These are phyloP conservation scores for Pseudomyrmex pallidus DNA, from an alignment of 1,140 invertebrate genomes.

Conservation along the genomic window DNA sequence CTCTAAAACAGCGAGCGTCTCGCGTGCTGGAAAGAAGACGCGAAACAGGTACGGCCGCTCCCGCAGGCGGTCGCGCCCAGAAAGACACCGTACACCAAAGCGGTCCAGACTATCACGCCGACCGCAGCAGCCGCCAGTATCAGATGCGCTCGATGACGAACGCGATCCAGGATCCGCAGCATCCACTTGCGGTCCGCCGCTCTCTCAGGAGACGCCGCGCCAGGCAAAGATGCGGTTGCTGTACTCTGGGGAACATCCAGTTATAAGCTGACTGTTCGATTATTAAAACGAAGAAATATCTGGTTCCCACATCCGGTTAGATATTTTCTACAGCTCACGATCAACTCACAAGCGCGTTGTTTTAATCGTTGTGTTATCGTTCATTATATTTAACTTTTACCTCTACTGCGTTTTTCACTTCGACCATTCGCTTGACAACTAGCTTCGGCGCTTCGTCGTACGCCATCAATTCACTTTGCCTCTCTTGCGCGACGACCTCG, in stretches of 20 bases:
- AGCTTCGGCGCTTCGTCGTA: not conserved
- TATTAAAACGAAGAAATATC: not conserved
- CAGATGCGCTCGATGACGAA: conserved; percentile 52
- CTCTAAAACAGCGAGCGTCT: conserved; percentile 65
- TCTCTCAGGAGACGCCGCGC: conserved; percentile 24
- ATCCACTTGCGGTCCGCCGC: conserved; percentile 49
- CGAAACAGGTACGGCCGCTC: conserved; percentile 61
- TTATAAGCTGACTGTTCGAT: conserved; percentile 22
- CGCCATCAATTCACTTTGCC: not conserved
- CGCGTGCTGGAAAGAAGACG: conserved; percentile 40
- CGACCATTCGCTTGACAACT: not conserved
- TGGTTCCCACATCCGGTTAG: no score
- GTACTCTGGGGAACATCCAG: conserved; percentile 19
- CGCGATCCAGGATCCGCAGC: conserved; percentile 40
- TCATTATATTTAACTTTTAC: not conserved
- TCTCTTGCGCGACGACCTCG: not conserved
- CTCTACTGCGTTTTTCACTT: not conserved
- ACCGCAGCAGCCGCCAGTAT: conserved; percentile 52
- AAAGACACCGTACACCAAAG: conserved; percentile 62
- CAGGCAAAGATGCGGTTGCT: not conserved
- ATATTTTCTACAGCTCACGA: no score
- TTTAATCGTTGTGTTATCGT: not conserved
- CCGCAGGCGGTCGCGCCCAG: conserved; percentile 66
- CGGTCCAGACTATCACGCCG: conserved; percentile 59
- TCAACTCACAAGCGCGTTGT: no score